Evolutionary conservation across 2,888 invertebrate genomes (phyloP), one percentile per base, ranked within the genome.

Genomic region (Noctua fimbriata): DNA sequence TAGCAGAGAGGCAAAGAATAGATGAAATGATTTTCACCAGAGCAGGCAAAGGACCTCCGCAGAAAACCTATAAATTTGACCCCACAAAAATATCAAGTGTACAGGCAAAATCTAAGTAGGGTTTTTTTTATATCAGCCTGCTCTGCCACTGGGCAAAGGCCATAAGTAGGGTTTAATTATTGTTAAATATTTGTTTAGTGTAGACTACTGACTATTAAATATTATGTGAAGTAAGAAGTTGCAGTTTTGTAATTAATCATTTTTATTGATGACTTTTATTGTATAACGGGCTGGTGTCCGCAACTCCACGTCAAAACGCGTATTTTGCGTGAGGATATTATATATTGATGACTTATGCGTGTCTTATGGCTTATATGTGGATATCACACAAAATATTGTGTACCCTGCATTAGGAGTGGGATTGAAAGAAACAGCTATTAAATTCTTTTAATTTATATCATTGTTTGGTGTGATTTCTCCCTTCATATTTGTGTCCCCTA

Each of bases 11-110:
- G 78, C 97, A 98, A 89, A 96, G 98, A 82, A 94, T 98, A 85
- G 99, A 99, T 93, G 98, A 98, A 89, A 96, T 98, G 86, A 97
- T 98, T 76, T 99, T 99, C 92, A 97, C 98, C 80, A 97, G 97
- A 93, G 99, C 99, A 1, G 99, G 99, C 21, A 98, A 98, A 92
- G 99, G 98, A 0, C 98, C 99, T 0, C 92, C 99, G 69, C 97
- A 98, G 60, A 99, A 99, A 95, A 99, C 99, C 0, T 99, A 97
- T 92, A 98, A 98, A 94, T 98, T 97, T 93, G 98, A 99, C 94
- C 99, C 99, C 2, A 98, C 98, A 73, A 98, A 98, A 88, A 87
- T 96, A 82, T 90, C 96, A 78, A 94, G 95, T 89, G 91, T 97
- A 47, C 94, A 97, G 93, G 97, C 97, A n/a, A 97, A 97, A 93